Evolutionary conservation across 2,797 vertebrate species (phyloP), one percentile per base, ranked within the genome.

Genomic region (Silurus aristotelis): DNA sequence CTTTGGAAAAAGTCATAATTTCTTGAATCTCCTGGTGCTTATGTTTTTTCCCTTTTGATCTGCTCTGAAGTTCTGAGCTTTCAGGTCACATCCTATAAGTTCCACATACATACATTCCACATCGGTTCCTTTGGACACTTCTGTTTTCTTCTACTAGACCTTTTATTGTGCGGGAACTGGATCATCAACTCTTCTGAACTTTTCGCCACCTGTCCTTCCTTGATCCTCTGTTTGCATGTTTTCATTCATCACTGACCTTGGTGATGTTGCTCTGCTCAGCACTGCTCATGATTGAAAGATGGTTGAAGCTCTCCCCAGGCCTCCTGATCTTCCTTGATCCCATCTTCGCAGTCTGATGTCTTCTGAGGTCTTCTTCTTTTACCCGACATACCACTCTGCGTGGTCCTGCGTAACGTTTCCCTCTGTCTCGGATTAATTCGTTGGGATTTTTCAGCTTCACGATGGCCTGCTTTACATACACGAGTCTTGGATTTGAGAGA

Each of bases 391-490:
- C 31, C 70, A 10, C 15, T 55, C 9, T 43, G 76, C 52, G 52
- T 38, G 80, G 15, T 68, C 48, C 80, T 82, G 80, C 25, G 25
- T 68, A 82, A 68, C 68, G 80, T 82, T 82, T 56, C 22, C 25
- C 48, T 68, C 80, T 82, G 80, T 68, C 64, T 68, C 80, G 68
- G 48, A n/a, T 70, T 82, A 82, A 82, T 82, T 56, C n/a, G 56
- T 38, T 82, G 63, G 13, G 79, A 81, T 81, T 81, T 81, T 81
- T 64, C 79, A 82, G 64, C 64, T 46, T 56, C 71, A 48, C 14
- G 17, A 75, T 75, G 67, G 38, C 56, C 82, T 73, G 82, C 71
- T 83, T 83, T 75, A 83, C 80, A 15, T 70, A 68, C 64, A 68
- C 48, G 25, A 20, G 46, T 82, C 80, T 55, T 68, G 15, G 8